These are phyloP conservation scores for Canis aureus DNA, from an alignment of 2,113 vertebrate genomes.

Conservation along the genomic window DNA sequence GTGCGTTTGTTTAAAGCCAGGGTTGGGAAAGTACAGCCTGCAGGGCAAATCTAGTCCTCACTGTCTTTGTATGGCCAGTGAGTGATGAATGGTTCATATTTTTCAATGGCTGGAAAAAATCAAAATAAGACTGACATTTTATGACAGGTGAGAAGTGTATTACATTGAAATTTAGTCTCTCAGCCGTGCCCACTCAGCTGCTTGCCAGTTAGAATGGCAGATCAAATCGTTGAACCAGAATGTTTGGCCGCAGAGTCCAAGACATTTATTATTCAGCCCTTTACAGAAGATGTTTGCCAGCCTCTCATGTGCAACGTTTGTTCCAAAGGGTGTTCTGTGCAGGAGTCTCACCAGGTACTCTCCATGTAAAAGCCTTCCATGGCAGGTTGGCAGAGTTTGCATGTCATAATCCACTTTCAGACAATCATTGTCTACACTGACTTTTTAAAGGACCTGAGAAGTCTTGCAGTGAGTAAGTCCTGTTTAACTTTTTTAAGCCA, in stretches of 20 bases:
- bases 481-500: background rate
- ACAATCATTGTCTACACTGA: rapidly evolving
- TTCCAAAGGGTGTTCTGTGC: background rate
- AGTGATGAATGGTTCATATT: background rate
- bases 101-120: conserved; percentile 32
- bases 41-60: background rate
- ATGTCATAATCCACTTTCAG: background rate
- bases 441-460: background rate
- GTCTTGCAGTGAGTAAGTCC: background rate
- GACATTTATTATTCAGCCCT: background rate
- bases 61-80: background rate
- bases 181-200: background rate
- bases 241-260: background rate
- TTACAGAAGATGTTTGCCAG: background rate
- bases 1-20: background rate
- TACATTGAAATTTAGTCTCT: background rate
- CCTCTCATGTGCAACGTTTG: background rate
- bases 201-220: background rate
- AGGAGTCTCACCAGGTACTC: background rate
- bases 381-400: background rate
- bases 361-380: background rate
- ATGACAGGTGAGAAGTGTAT: background rate
- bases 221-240: background rate
- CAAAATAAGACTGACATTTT: background rate
- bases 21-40: background rate